Base-by-base conservation (phyloP, 2,888 invertebrate species). In the Dynastes grantii region DNA sequence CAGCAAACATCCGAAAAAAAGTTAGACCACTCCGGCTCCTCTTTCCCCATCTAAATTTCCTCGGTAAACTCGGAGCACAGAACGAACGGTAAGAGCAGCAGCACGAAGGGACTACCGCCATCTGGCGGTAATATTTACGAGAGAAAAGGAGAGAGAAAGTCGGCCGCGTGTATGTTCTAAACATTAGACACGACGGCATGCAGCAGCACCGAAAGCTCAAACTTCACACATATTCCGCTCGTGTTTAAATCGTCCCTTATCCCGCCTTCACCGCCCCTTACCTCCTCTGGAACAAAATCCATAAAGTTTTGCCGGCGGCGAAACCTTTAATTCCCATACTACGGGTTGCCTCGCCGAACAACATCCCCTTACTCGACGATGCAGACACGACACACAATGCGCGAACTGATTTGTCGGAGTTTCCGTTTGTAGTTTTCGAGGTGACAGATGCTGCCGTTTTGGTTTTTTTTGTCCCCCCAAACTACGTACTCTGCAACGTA, bases 321-420 rank as follows among this genome's bases (percentile, higher is more conserved):
- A 51, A 68, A 51, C 68, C 49, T 68, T 68, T 68, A 68, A 63
- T 63, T 63, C 63, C 63, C 63, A 27, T 32, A 6, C 55, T 55
- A 55, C 16, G 22, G n/a, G 55, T 22, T 55, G 5, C 22, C 55
- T 22, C 22, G 22, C 55, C 55, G 55, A 8, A 22, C 55, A 16
- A 22, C 22, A 55, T 22, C 22, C 55, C 22, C 22, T 16, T 22
- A 58, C 6, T 22, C 55, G 55, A 58, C 55, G 22, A 58, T 22
- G 55, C 22, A 22, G 63, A 63, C 27, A 6, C 71, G 71, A 75
- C 49, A 27, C 61, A 45, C 22, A 58, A 58, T 22, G 58, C 71
- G 61, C 49, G 81, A 82, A 83, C 81, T 83, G 83, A 84, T 84
- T 84, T 84, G 84, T 84, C 84, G 82, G 75, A 63, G 80, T 79